Conservation (phyloP, 2,797 vertebrate species). For the Muscicapa striata region DNA sequence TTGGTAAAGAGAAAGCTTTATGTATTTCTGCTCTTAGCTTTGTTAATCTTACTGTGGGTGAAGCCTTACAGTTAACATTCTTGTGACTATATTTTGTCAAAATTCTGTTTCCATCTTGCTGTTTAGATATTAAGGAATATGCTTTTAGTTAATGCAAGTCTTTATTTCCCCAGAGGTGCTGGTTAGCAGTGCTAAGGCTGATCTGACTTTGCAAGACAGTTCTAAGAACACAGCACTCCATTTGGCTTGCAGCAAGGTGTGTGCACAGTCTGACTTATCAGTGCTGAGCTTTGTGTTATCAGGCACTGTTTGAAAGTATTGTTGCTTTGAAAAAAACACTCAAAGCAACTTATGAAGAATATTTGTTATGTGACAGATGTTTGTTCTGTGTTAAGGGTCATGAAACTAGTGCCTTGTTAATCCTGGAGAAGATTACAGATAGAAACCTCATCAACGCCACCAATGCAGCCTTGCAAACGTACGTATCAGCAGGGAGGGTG, state of each 20-base stretch:
- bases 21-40: not conserved
- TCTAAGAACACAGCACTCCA: slow-evolving; percentile 97
- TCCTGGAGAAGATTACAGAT: slow-evolving; percentile 97
- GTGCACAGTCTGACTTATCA: not conserved
- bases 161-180: slow-evolving; percentile 86
- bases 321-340: not conserved
- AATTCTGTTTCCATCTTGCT: slow-evolving; percentile 17
- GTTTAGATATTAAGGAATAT: slow-evolving; percentile 17
- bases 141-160: slow-evolving; percentile 46
- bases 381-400: slow-evolving; percentile 86
- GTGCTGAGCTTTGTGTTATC: not conserved
- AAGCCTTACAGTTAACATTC: not conserved
- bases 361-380: not conserved
- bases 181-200: slow-evolving; percentile 96
- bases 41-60: not conserved
- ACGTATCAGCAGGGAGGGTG: slow-evolving; percentile 64
- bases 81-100: not conserved
- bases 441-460: slow-evolving; percentile 98
- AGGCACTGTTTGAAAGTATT: not conserved
- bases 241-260: slow-evolving; percentile 96
- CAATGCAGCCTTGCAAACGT: slow-evolving; percentile 98
- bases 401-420: slow-evolving; percentile 99
- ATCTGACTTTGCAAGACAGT: slow-evolving; percentile 93
- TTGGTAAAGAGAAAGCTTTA: slow-evolving; percentile 82
- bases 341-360: not conserved